Conservation (phyloP, 2,113 vertebrate species). For the Nothocercus nigrocapillus region DNA sequence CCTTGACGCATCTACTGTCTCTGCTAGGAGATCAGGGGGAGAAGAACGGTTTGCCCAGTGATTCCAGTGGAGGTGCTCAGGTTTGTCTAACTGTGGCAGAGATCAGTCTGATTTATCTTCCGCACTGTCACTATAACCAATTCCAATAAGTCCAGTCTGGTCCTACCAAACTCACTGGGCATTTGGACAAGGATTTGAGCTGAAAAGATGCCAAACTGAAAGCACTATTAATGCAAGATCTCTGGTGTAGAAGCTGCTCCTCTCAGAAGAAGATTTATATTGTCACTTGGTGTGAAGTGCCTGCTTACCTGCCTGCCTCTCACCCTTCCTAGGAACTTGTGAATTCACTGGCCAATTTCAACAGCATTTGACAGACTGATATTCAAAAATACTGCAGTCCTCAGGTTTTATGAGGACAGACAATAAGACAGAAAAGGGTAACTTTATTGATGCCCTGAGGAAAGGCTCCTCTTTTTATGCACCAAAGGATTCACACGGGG, state of each 20-base stretch:
- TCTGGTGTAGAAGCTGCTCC: background rate
- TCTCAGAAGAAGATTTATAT: background rate
- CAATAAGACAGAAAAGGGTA: slow-evolving; percentile 22
- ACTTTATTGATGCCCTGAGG: slow-evolving; percentile 31
- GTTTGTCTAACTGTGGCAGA: background rate
- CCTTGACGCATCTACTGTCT: background rate
- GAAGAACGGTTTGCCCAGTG: background rate
- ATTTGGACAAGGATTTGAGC: background rate
- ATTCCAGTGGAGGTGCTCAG: background rate
- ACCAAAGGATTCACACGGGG: background rate
- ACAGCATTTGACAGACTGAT: slow-evolving; percentile 18
- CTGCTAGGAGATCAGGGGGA: background rate
- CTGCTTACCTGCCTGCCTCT: background rate
- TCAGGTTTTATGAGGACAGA: slow-evolving; percentile 10
- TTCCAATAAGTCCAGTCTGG: background rate
- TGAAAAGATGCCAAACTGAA: background rate
- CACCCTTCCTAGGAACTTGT: background rate
- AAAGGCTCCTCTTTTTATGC: background rate
- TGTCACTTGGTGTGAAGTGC: background rate
- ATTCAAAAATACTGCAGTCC: slow-evolving; percentile 32
- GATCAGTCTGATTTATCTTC: background rate
- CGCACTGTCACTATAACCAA: background rate
- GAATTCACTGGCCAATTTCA: background rate
- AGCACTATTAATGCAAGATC: background rate
- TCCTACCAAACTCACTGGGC: background rate